Evolutionary conservation across 2,113 vertebrate genomes (phyloP).

Genomic region (Catharus fuscescens): DNA sequence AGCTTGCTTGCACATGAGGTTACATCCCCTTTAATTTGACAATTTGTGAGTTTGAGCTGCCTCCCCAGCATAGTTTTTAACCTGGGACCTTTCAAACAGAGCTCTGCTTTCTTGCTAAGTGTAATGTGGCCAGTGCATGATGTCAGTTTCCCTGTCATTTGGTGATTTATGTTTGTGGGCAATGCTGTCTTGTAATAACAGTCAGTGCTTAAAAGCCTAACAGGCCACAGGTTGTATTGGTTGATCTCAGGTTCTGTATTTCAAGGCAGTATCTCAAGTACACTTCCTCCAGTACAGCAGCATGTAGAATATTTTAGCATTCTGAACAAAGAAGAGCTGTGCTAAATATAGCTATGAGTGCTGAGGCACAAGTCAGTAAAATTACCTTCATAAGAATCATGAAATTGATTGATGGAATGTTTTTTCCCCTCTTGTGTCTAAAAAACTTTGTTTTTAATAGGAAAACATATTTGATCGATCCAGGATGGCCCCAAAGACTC

Average conservation of each 20-base stretch:
- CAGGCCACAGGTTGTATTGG: neutral
- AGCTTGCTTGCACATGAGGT: neutral
- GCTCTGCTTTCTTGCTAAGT: neutral
- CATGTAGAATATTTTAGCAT: neutral
- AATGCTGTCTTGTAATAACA: neutral
- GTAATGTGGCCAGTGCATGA: neutral
- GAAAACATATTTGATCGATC: conserved; percentile 89
- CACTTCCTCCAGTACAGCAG: neutral
- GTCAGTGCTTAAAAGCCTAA: neutral
- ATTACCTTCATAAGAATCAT: neutral
- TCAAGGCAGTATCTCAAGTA: neutral
- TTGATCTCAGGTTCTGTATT: neutral
- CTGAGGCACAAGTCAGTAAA: neutral
- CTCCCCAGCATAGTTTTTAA: neutral
- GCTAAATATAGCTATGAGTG: neutral
- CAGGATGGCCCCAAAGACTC: conserved; percentile 80
- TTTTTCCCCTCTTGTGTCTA: conserved; percentile 27
- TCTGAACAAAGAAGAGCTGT: neutral
- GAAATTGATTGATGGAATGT: neutral
- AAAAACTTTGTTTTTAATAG: conserved; percentile 72
- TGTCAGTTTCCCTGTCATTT: neutral
- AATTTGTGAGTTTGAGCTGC: neutral
- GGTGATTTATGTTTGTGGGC: neutral
- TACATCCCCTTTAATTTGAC: neutral
- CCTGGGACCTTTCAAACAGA: neutral